Evolutionary conservation across 2,888 invertebrate species (phyloP).

Genomic region (Brenthis daphne): DNA sequence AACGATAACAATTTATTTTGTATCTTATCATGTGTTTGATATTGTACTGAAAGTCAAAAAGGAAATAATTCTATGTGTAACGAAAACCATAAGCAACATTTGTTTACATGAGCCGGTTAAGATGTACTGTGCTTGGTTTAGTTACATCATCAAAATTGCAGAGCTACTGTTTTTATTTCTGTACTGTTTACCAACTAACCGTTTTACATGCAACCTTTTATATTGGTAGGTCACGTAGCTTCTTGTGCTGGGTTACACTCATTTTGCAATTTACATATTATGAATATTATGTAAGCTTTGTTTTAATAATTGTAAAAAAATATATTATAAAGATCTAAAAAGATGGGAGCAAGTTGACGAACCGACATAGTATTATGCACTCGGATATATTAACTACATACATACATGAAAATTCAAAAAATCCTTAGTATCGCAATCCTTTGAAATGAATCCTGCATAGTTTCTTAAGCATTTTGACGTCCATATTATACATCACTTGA

Average conservation of each 20-base stretch:
- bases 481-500: constrained; percentile 17
- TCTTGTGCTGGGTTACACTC: neutral
- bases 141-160: constrained; percentile 55
- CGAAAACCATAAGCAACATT: constrained; percentile 7
- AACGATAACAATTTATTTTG: no score
- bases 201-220: neutral
- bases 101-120: constrained; percentile 52
- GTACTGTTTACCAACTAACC: constrained; percentile 9
- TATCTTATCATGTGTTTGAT: no score
- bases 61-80: neutral
- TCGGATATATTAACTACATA: no score
- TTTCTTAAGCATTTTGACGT: neutral
- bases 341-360: no score
- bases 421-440: no score
- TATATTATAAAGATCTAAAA: no score
- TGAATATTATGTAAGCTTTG: neutral
- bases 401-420: no score
- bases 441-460: no score
- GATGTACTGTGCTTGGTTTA: constrained; percentile 42
- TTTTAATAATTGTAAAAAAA: neutral
- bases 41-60: neutral
- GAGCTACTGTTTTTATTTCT: constrained; percentile 43
- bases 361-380: no score
- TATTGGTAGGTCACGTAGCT: constrained; percentile 7
- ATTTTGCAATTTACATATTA: neutral